These are phyloP conservation scores for Pantherophis guttatus DNA, from an alignment of 2,113 vertebrate species.

Conservation along the genomic window DNA sequence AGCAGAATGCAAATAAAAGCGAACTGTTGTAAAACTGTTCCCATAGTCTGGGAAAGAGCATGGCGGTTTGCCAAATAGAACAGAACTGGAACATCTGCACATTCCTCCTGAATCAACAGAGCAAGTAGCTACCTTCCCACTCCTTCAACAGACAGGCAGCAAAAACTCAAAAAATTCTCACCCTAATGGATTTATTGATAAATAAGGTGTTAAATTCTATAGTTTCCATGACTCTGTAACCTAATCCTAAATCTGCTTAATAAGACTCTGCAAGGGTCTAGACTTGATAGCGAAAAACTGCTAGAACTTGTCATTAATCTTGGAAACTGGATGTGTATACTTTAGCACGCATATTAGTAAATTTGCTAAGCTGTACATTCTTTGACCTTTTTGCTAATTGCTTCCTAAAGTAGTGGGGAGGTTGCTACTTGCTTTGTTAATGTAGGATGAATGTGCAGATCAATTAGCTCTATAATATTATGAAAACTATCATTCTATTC, in stretches of 20 bases:
- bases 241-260: background rate
- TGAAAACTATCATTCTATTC: background rate
- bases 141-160: background rate
- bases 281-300: background rate
- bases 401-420: background rate
- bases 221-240: background rate
- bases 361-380: background rate
- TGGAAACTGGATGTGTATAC: background rate
- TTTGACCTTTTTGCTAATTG: background rate
- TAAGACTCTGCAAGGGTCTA: background rate
- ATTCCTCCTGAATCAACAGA: background rate
- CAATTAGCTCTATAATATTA: background rate
- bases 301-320: background rate
- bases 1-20: background rate
- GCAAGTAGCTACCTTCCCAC: background rate
- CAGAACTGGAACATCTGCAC: background rate
- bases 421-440: background rate
- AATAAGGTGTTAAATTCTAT: background rate
- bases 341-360: background rate
- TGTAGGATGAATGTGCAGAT: background rate
- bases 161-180: background rate
- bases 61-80: background rate
- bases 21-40: background rate
- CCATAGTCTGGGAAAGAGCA: background rate
- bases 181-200: background rate